These are phyloP conservation scores for Ceyx cyanopectus DNA, from an alignment of 2,113 vertebrate species.

Conservation along the genomic window DNA sequence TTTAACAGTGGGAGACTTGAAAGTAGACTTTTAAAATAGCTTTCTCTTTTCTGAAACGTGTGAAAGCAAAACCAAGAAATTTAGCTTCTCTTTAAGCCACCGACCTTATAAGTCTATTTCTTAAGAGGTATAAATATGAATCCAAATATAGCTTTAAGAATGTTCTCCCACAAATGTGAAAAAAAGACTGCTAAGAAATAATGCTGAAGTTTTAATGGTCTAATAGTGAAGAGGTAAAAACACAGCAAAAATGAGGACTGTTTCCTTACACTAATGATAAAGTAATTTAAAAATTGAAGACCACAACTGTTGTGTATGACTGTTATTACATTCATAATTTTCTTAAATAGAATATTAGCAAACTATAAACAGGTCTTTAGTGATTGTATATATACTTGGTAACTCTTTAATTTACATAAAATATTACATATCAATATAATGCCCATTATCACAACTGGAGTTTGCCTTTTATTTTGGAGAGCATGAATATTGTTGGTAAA, in stretches of 20 bases:
- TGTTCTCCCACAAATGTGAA: not conserved
- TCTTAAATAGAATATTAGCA: not conserved
- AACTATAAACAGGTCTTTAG: not conserved
- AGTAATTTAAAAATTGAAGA: not conserved
- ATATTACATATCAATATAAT: not conserved
- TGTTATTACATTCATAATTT: not conserved
- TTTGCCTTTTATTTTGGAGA: not conserved
- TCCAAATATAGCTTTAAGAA: not conserved
- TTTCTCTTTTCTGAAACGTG: not conserved
- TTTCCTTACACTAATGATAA: not conserved
- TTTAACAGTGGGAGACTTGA: not conserved
- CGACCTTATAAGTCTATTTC: not conserved
- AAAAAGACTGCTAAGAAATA: not conserved
- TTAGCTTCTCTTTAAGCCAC: not conserved
- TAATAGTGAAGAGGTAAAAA: not conserved
- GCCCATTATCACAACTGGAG: not conserved
- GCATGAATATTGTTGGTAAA: not conserved
- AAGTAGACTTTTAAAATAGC: not conserved
- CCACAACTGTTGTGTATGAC: conserved; percentile 2
- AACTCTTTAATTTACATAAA: not conserved
- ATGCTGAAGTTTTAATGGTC: not conserved
- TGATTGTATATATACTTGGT: not conserved
- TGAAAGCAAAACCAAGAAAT: not conserved
- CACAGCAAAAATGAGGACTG: not conserved
- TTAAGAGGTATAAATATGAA: not conserved